Percentiles rank a stretch among this genome's conserved stretches.
These are phyloP conservation scores for Coregonus suidteri DNA, from an alignment of 2,797 vertebrate genomes.

Conservation along the genomic window DNA sequence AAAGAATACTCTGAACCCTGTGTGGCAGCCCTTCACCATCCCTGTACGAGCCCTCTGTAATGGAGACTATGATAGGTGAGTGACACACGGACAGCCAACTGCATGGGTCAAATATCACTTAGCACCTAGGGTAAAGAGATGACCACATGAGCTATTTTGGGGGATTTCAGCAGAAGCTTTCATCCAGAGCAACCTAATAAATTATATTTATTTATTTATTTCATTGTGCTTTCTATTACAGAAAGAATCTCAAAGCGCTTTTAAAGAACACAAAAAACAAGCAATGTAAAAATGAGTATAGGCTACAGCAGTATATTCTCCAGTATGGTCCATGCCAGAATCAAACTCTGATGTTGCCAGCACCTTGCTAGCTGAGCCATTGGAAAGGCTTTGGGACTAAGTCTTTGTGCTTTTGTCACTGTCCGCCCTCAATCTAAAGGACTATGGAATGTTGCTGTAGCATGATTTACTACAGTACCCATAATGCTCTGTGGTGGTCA, in stretches of 20 bases:
- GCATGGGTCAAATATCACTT: too few species aligned
- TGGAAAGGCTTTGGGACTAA: not conserved
- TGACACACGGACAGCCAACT: not conserved
- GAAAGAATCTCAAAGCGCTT: too few species aligned
- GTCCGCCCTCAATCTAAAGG: not conserved
- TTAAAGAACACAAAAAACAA: too few species aligned
- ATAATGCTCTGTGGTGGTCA: constrained; percentile 51
- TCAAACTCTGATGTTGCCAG: too few species aligned
- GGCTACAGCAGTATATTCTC: too few species aligned
- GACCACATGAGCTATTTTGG: too few species aligned
- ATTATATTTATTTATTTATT: too few species aligned
- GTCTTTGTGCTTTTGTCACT: not conserved
- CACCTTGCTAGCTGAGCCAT: not conserved
- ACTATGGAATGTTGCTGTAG: not conserved
- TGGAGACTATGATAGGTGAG: constrained; percentile 88
- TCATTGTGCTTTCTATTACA: too few species aligned
- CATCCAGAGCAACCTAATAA: not conserved
- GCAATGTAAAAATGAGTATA: too few species aligned
- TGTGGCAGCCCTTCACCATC: constrained; percentile 90
- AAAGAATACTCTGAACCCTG: constrained; percentile 89
- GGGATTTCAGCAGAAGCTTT: not conserved
- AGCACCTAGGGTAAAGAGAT: too few species aligned
- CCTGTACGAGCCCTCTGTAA: constrained; percentile 89
- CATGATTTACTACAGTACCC: not conserved
- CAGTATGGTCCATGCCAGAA: too few species aligned